Base-by-base conservation (phyloP, 2,888 invertebrate species). In the Slavum lentiscoides region DNA sequence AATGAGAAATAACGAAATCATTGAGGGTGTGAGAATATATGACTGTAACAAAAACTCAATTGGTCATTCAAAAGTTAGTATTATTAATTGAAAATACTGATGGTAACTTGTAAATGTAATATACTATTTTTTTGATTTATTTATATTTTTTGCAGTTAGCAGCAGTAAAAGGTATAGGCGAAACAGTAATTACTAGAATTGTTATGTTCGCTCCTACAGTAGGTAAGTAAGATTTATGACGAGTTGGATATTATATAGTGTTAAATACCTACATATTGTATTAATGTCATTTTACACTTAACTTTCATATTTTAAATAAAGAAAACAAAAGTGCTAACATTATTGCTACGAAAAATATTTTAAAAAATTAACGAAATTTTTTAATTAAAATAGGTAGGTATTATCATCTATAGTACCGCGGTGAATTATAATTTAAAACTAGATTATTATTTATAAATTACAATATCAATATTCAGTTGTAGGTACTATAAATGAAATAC, bases 11-110 rank as follows among this genome's bases (percentile, higher is more conserved):
- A 61, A 30, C 4, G 76, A 76, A 76, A 30, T 68, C 9, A 30
- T 61, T 13, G 30, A 76, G 0, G 76, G 76, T 5, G 68, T 76
- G 2, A 61, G 49, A 49, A 49, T 76, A 68, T 76, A 76, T n/a
- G 67, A 68, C 49, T 68, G 76, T 30, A 68, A 49, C 1, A 76
- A 68, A 61, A 21, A 68, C 19, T 49, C 59, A 30, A 23, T 76
- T 49, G 76, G 68, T n/a, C 61, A 59, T 61, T 76, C 76, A 30
- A 76, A 37, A 59, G 76, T 76, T n/a, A 67, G 67, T 74, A 17
- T 53, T 74, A 30, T 53, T 19, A 11, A 15, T 55, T 30, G 1
- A 19, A 55, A 55, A 55, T 55, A 55, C 55, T 55, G 19, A 55
- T 15, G 49, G 13, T 15, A 15, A 3, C 11, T 49, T 13, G 19